These are phyloP conservation scores for Drosophila mettleri DNA, from an alignment of 2,888 invertebrate species.

Conservation along the genomic window DNA sequence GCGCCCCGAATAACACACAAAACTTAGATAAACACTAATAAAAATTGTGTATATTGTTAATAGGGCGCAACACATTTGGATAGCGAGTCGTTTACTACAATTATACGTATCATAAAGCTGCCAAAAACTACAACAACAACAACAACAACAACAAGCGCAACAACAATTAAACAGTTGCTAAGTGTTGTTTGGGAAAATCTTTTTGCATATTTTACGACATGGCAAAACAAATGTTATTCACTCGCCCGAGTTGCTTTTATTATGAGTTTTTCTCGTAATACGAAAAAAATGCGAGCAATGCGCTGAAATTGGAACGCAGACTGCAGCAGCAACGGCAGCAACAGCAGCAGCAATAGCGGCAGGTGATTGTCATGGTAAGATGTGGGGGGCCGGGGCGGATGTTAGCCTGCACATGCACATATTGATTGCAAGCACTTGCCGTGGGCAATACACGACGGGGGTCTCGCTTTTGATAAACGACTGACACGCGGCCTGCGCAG, in stretches of 20 bases:
- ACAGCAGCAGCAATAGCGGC: slow-evolving; percentile 1
- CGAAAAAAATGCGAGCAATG: slow-evolving; percentile 73
- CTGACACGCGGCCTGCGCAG: slow-evolving; percentile 77
- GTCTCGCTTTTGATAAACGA: slow-evolving; percentile 70
- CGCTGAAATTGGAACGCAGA: slow-evolving; percentile 74
- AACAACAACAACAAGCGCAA: slow-evolving; percentile 12
- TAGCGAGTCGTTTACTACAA: slow-evolving; percentile 65
- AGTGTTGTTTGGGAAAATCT: slow-evolving; percentile 47
- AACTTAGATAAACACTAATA: slow-evolving; percentile 71
- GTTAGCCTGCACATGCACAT: slow-evolving; percentile 36
- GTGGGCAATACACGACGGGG: neutral
- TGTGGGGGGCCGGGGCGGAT: neutral
- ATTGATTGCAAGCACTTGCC: slow-evolving; percentile 65
- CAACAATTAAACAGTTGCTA: slow-evolving; percentile 37
- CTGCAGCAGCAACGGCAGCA: slow-evolving; percentile 25
- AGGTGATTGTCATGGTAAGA: slow-evolving; percentile 37
- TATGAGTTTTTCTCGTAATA: slow-evolving; percentile 71
- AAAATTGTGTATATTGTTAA: slow-evolving; percentile 65
- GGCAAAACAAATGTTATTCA: slow-evolving; percentile 78
- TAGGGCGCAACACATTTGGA: slow-evolving; percentile 70
- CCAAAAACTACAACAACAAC: slow-evolving; percentile 43
- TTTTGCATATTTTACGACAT: slow-evolving; percentile 77
- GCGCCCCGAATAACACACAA: slow-evolving; percentile 64
- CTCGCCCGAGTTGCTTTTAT: slow-evolving; percentile 71
- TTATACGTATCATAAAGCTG: slow-evolving; percentile 77